These are phyloP conservation scores for Pheucticus melanocephalus DNA, from an alignment of 2,113 vertebrate genomes.

Conservation along the genomic window DNA sequence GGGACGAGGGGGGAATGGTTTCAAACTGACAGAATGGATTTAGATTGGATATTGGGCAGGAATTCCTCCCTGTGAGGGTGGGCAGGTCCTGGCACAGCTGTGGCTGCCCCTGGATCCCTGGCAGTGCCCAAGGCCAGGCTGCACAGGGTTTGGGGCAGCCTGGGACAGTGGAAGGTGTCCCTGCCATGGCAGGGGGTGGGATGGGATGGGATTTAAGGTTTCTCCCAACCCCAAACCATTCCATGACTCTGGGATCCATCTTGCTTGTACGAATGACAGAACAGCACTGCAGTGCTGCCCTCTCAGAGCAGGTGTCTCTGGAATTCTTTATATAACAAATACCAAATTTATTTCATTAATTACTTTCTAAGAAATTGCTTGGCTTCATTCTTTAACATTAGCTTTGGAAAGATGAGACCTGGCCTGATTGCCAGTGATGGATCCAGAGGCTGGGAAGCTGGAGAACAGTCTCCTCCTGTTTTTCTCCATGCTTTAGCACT, in stretches of 20 bases:
- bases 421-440: background rate
- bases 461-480: background rate
- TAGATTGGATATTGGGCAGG: background rate
- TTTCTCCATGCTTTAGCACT: background rate
- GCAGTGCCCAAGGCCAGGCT: accelerated
- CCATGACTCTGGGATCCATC: background rate
- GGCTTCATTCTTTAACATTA: background rate
- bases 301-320: background rate
- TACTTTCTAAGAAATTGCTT: background rate
- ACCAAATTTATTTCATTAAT: background rate
- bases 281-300: background rate
- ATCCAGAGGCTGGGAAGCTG: background rate
- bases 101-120: background rate
- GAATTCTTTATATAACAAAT: background rate
- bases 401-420: background rate
- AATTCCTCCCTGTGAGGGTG: background rate
- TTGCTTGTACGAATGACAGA: background rate
- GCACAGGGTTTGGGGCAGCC: accelerated
- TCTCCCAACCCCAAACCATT: background rate
- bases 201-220: background rate
- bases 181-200: background rate
- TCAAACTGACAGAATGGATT: background rate
- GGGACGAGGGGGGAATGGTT: background rate
- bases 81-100: background rate
- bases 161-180: background rate